Percentiles rank a stretch among this genome's conserved stretches.
Conservation (phyloP, 2,113 vertebrate genomes). For the Hyaena hyaena region DNA sequence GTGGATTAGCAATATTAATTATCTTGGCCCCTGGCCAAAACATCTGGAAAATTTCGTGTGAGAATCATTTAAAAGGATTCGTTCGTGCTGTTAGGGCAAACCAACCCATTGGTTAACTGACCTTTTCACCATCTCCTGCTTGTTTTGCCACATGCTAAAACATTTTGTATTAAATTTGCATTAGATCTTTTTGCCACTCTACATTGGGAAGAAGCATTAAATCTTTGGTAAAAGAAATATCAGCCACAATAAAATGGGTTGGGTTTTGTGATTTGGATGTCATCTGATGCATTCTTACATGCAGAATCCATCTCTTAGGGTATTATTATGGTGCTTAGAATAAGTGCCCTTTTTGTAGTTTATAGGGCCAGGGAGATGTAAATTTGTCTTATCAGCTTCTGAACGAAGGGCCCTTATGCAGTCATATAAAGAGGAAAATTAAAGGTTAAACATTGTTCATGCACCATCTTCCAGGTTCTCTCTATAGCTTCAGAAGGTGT, state of each 20-base stretch:
- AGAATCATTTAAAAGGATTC: constrained; percentile 58
- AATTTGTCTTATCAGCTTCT: background rate
- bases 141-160: background rate
- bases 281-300: background rate
- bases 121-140: background rate
- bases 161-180: background rate
- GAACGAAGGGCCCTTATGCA: background rate
- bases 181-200: background rate
- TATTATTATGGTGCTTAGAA: background rate
- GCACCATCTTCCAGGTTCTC: background rate
- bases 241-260: background rate
- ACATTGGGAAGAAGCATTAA: background rate
- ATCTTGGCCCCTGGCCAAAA: constrained; percentile 14
- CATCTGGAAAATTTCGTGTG: constrained; percentile 44
- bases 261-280: background rate
- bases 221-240: background rate
- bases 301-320: background rate
- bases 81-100: background rate
- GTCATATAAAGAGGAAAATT: background rate
- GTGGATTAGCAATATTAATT: constrained; percentile 35
- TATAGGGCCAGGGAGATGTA: background rate
- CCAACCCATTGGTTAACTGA: background rate
- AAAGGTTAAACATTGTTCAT: constrained; percentile 11
- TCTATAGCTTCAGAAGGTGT: background rate
- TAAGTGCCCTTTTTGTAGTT: background rate